A percentile compares a stretch with the other conserved stretches of the same genome.
These are phyloP conservation scores for Girardia tigrina DNA, from an alignment of 2,888 invertebrate species.

Conservation along the genomic window DNA sequence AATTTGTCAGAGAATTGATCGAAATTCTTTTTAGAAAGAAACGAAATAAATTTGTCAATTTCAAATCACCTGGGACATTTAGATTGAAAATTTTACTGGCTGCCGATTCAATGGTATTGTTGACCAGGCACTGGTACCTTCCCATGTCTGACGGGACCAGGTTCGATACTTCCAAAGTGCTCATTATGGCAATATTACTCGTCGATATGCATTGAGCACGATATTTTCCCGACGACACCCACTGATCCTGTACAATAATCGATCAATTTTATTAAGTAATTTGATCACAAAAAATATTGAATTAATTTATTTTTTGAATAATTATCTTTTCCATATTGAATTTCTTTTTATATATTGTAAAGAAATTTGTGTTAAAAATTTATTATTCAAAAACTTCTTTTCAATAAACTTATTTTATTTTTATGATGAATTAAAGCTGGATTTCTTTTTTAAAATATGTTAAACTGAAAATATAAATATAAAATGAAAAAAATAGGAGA, in stretches of 20 bases:
- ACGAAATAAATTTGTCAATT: background rate
- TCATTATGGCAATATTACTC: constrained; percentile 4
- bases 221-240: background rate
- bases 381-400: no score
- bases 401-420: no score
- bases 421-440: no score
- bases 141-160: background rate
- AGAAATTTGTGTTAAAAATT: no score
- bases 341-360: no score
- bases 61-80: constrained; percentile 3
- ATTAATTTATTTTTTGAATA: no score
- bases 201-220: background rate
- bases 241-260: background rate
- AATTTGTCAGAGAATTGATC: background rate
- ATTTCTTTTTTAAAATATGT: no score
- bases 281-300: background rate
- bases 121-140: background rate
- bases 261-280: background rate
- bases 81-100: constrained; percentile 10
- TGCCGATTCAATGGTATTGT: background rate
- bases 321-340: no score
- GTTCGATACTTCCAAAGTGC: background rate
- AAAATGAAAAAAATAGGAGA: no score
- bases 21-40: background rate
- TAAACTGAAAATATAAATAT: no score